phyloP scores from a whole-genome alignment of 2,797 vertebrate genomes.

The Falco biarmicus region DNA sequence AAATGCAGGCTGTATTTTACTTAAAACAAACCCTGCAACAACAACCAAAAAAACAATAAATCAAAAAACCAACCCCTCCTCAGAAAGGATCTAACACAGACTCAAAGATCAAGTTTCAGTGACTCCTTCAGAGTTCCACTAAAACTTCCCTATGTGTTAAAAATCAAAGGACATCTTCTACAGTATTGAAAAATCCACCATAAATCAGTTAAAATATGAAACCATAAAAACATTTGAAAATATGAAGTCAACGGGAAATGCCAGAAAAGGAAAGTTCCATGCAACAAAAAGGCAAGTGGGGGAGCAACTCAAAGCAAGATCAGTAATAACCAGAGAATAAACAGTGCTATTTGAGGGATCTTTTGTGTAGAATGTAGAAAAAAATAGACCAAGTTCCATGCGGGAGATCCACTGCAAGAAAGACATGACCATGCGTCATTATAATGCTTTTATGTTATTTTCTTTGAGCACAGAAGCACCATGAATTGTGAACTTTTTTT shows the following conservation, averaged over 20 bases:
- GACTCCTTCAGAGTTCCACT: neutral
- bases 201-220: neutral
- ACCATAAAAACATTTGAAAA: neutral
- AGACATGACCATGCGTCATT: neutral
- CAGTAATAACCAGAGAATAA: neutral
- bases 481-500: neutral
- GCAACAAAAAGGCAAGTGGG: neutral
- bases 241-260: neutral
- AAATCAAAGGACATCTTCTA: neutral
- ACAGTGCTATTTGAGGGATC: neutral
- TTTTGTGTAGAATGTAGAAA: neutral
- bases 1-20: neutral
- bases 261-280: neutral
- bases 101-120: neutral
- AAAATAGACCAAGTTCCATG: neutral
- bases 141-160: neutral
- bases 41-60: neutral
- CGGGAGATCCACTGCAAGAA: neutral
- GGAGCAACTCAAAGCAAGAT: neutral
- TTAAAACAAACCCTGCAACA: neutral
- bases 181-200: neutral
- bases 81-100: neutral
- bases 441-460: neutral
- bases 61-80: neutral
- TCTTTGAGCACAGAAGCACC: neutral